A percentile compares a stretch with the other conserved stretches of the same genome.
Conservation (phyloP, 2,888 invertebrate genomes). For the Hofmannophila pseudospretella region DNA sequence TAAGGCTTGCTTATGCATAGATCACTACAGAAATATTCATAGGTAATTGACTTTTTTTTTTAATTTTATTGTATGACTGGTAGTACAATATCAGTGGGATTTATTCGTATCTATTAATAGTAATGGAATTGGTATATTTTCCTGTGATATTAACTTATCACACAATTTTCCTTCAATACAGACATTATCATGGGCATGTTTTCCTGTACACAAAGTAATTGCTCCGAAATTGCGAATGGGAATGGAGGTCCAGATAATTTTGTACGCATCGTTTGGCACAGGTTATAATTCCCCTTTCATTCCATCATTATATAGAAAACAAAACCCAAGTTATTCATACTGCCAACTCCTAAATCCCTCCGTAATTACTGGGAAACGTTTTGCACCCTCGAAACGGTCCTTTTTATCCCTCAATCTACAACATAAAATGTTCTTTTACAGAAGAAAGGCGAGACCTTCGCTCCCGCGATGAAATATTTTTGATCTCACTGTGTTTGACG, state of each 20-base stretch:
- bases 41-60: too few relatives aligned
- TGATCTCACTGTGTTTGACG: slow-evolving; percentile 10
- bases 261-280: slow-evolving; percentile 1
- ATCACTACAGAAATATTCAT: too few relatives aligned
- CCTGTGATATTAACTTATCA: too few relatives aligned
- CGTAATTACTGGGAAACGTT: slow-evolving; percentile 4
- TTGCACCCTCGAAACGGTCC: neutral
- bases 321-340: neutral
- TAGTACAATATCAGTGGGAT: too few relatives aligned
- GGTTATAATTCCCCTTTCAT: neutral
- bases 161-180: too few relatives aligned
- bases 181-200: too few relatives aligned
- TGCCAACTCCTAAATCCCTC: neutral
- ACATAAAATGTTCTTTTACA: slow-evolving; percentile 5
- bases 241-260: neutral
- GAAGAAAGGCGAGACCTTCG: slow-evolving; percentile 6
- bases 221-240: neutral
- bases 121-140: too few relatives aligned
- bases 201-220: neutral
- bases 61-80: too few relatives aligned
- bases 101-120: too few relatives aligned
- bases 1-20: too few relatives aligned
- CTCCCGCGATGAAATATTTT: slow-evolving; percentile 7
- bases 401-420: neutral
- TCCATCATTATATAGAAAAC: neutral